Evolutionary conservation across 2,113 vertebrate genomes (phyloP).

Genomic region (Colaptes auratus): DNA sequence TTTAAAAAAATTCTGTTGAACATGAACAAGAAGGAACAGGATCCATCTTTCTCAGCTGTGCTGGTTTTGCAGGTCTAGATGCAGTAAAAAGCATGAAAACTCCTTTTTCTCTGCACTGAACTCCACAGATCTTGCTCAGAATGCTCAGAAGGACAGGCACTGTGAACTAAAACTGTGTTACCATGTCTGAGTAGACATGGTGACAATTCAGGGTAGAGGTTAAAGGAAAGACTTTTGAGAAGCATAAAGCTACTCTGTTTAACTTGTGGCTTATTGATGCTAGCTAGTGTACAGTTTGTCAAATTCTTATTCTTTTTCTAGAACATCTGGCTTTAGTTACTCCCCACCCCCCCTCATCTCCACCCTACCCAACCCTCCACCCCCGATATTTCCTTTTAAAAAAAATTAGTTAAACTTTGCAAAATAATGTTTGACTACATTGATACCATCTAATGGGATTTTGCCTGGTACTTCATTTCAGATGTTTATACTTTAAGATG

Average conservation of each 20-base stretch:
- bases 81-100: background rate
- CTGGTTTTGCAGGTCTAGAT: background rate
- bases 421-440: background rate
- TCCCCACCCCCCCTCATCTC: background rate
- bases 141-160: background rate
- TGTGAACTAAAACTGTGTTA: background rate
- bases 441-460: background rate
- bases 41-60: background rate
- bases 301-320: background rate
- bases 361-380: no score
- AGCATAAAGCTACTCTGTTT: background rate
- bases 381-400: background rate
- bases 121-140: background rate
- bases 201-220: background rate
- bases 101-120: background rate
- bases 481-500: background rate
- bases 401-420: background rate
- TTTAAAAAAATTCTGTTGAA: constrained; percentile 26
- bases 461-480: background rate
- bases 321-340: background rate
- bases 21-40: background rate
- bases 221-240: background rate
- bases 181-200: background rate
- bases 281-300: background rate
- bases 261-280: background rate